These are phyloP conservation scores for Temnopleurus reevesii DNA, from an alignment of 53 echinoderm and acorn worm species.

Conservation along the genomic window DNA sequence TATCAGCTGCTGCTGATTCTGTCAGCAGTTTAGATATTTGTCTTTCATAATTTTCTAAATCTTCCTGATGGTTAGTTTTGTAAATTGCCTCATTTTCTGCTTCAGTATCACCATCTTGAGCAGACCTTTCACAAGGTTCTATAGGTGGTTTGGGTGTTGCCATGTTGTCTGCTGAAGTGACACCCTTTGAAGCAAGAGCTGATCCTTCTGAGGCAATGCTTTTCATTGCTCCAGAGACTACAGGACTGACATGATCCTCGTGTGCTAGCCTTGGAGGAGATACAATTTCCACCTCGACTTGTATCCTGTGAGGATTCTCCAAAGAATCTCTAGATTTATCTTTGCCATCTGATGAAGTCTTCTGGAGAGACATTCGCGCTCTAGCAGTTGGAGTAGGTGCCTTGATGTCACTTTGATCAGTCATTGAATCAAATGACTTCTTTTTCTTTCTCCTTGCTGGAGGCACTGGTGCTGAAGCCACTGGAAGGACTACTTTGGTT, in stretches of 20 bases:
- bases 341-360: neutral
- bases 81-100: neutral
- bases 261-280: slow-evolving; percentile 1
- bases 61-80: too few relatives aligned
- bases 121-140: too few relatives aligned
- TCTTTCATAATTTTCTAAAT: too few relatives aligned
- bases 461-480: neutral
- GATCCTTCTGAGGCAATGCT: neutral
- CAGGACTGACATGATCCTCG: neutral
- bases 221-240: neutral
- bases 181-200: neutral
- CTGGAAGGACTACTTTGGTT: neutral
- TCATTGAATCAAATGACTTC: neutral
- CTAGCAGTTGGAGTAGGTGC: neutral
- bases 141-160: neutral
- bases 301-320: neutral
- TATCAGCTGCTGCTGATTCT: neutral
- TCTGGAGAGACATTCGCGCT: neutral
- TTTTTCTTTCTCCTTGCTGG: slow-evolving; percentile 39
- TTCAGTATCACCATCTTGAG: too few relatives aligned
- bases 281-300: slow-evolving; percentile 33
- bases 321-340: neutral
- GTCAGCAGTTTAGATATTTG: too few relatives aligned
- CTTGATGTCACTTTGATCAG: neutral
- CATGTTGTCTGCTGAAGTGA: neutral